Evolutionary conservation across 2,113 vertebrate genomes (phyloP).

Genomic region (Pomatorhinus ruficollis): DNA sequence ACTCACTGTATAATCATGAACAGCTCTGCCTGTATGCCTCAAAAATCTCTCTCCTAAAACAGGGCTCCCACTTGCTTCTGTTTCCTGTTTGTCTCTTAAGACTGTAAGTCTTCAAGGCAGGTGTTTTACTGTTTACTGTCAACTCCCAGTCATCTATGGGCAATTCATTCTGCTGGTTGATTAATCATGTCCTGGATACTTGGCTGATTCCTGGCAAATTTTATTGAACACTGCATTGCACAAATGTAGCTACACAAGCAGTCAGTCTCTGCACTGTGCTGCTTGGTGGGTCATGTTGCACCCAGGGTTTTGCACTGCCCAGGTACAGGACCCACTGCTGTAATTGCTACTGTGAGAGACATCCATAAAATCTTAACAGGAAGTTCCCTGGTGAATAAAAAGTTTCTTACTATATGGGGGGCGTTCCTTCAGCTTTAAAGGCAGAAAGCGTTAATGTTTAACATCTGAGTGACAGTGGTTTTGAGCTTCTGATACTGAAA

Average conservation of each 20-base stretch:
- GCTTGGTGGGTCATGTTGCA: not conserved
- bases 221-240: not conserved
- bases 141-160: slow-evolving; percentile 49
- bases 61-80: slow-evolving; percentile 4
- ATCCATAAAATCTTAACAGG: slow-evolving; percentile 28
- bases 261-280: not conserved
- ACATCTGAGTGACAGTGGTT: slow-evolving; percentile 47
- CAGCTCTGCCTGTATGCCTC: not conserved
- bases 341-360: not conserved
- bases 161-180: slow-evolving; percentile 50
- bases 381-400: slow-evolving; percentile 26
- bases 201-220: slow-evolving; percentile 23
- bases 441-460: slow-evolving; percentile 49
- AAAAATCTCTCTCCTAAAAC: not conserved
- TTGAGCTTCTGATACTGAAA: slow-evolving; percentile 15
- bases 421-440: slow-evolving; percentile 16
- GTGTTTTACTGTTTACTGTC: slow-evolving; percentile 62
- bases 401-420: not conserved
- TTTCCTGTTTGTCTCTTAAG: slow-evolving; percentile 28
- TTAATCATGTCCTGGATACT: slow-evolving; percentile 42
- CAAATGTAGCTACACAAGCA: not conserved
- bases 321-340: not conserved
- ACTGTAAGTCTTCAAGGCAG: slow-evolving; percentile 34
- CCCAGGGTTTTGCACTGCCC: not conserved
- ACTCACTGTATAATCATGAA: not conserved